Conservation (phyloP, 2,888 invertebrate species). For the Drosophila kanekoi region DNA sequence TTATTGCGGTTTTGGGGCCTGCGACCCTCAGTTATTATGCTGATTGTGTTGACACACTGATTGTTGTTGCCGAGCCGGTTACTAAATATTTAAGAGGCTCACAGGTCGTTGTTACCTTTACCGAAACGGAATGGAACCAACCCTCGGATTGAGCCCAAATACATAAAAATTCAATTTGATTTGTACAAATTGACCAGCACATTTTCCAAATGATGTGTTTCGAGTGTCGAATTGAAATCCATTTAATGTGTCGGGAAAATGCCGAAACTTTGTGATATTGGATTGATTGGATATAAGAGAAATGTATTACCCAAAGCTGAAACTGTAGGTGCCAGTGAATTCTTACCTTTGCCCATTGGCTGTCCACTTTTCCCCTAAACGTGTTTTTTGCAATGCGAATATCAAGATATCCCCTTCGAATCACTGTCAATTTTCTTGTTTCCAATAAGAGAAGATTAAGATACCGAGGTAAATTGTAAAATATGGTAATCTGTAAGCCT, state of each 20-base stretch:
- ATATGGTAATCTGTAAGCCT: too few species aligned
- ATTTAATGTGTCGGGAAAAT: slow-evolving; percentile 3
- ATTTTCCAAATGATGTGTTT: slow-evolving; percentile 12
- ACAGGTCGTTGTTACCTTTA: slow-evolving; percentile 24
- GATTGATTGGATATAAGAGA: neutral
- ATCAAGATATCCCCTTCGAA: neutral
- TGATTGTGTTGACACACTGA: slow-evolving; percentile 71
- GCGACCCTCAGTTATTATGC: slow-evolving; percentile 62
- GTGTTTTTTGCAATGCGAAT: neutral
- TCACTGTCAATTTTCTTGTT: neutral
- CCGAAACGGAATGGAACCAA: slow-evolving; percentile 1
- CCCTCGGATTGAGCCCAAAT: slow-evolving; percentile 26
- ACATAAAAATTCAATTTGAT: slow-evolving; percentile 60
- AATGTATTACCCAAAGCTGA: slow-evolving; percentile 13
- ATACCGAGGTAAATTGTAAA: too few species aligned
- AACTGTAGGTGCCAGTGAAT: slow-evolving; percentile 1
- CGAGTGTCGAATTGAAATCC: slow-evolving; percentile 2
- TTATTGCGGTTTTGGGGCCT: slow-evolving; percentile 49
- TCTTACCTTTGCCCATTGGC: slow-evolving; percentile 3
- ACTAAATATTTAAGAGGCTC: slow-evolving; percentile 61
- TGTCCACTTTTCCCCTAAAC: neutral
- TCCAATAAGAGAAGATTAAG: neutral
- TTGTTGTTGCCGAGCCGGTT: slow-evolving; percentile 46
- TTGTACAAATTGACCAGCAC: slow-evolving; percentile 44
- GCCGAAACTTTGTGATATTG: neutral